Percentiles rank a stretch among this genome's conserved stretches.
phyloP scores from a whole-genome alignment of 1,140 invertebrate genomes.

The Latrodectus geometricus region DNA sequence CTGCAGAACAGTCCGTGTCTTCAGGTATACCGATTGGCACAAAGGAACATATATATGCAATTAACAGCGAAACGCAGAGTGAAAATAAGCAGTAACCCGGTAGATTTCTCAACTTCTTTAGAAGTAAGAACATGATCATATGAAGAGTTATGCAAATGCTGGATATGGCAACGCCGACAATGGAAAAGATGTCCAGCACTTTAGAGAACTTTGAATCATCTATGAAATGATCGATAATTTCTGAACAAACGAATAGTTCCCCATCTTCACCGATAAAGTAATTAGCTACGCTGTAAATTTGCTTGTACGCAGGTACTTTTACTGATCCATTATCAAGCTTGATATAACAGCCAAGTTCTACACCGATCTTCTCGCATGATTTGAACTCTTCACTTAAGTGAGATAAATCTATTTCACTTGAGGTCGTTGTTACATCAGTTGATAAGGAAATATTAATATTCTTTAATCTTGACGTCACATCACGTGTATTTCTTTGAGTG shows the following conservation, averaged over 20 bases:
- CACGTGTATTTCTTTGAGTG: no score
- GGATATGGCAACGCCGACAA: constrained; percentile 69
- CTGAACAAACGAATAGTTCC: constrained; percentile 49
- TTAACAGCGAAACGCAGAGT: constrained; percentile 70
- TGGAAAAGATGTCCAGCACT: neutral
- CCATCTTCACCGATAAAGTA: neutral
- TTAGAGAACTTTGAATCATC: neutral
- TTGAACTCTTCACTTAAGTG: constrained; percentile 4
- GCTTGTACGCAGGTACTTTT: constrained; percentile 62
- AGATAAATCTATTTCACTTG: neutral
- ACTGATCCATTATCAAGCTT: constrained; percentile 1
- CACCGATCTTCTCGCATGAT: neutral
- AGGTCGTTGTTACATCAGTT: no score
- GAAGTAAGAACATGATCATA: constrained; percentile 69
- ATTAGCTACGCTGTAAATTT: neutral
- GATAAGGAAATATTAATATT: no score
- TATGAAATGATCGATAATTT: neutral
- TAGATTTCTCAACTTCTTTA: constrained; percentile 71
- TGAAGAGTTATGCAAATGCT: constrained; percentile 71
- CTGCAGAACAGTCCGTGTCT: constrained; percentile 65
- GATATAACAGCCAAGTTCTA: constrained; percentile 1
- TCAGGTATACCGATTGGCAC: constrained; percentile 54
- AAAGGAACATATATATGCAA: constrained; percentile 71
- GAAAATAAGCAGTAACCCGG: constrained; percentile 73
- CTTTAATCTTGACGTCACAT: no score